Evolutionary conservation across 2,113 vertebrate species (phyloP).

Genomic region (Syngnathoides biaculeatus): DNA sequence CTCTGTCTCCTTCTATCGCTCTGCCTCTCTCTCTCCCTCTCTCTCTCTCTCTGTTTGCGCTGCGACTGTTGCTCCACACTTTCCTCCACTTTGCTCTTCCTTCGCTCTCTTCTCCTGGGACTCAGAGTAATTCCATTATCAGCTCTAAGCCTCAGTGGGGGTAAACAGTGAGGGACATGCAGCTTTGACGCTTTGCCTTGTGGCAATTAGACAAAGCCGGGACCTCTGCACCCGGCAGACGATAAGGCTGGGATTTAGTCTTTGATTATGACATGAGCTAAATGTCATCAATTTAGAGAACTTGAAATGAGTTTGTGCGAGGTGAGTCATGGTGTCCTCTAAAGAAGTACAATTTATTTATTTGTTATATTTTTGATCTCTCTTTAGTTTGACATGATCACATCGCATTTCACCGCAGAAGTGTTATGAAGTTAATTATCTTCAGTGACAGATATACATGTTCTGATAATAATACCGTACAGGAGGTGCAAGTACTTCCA

Average conservation of each 20-base stretch:
- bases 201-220: slow-evolving; percentile 68
- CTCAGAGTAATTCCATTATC: slow-evolving; percentile 73
- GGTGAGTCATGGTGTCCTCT: slow-evolving; percentile 50
- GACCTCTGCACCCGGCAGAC: slow-evolving; percentile 46
- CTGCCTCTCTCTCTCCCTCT: slow-evolving; percentile 18
- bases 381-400: not conserved
- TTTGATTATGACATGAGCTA: slow-evolving; percentile 59
- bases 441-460: too few relatives aligned
- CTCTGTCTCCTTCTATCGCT: slow-evolving; percentile 6
- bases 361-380: not conserved
- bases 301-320: slow-evolving; percentile 37
- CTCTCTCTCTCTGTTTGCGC: slow-evolving; percentile 21
- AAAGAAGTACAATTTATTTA: slow-evolving; percentile 3
- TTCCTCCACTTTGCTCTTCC: slow-evolving; percentile 31
- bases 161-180: slow-evolving; percentile 64
- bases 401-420: too few relatives aligned
- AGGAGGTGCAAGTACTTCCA: too few relatives aligned
- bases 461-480: too few relatives aligned
- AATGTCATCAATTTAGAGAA: slow-evolving; percentile 53
- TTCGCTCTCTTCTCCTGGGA: slow-evolving; percentile 45
- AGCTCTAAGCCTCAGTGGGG: slow-evolving; percentile 61
- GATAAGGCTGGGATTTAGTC: slow-evolving; percentile 62
- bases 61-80: slow-evolving; percentile 23
- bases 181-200: slow-evolving; percentile 54
- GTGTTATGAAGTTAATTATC: too few relatives aligned